Conservation (phyloP, 2,888 invertebrate species). For the Meganola albula region DNA sequence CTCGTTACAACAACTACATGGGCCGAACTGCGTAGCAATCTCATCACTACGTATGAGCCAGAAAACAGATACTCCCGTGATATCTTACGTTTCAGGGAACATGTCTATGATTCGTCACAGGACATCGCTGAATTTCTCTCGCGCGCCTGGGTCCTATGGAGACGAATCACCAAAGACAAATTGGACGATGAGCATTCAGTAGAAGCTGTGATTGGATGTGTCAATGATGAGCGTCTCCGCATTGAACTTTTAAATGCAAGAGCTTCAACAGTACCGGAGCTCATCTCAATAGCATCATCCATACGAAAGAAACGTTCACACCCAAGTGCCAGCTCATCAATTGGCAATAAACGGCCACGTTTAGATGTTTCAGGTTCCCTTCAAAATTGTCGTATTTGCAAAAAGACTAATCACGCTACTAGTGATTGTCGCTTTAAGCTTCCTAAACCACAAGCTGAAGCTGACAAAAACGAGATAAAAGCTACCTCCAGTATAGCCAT, state of each 20-base stretch:
- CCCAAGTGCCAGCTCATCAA: conserved; percentile 1
- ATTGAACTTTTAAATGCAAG: conserved; percentile 27
- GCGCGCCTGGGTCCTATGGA: conserved; percentile 30
- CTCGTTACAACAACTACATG: conserved; percentile 26
- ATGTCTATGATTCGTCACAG: conserved; percentile 23
- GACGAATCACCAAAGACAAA: conserved; percentile 27
- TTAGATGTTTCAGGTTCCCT: conserved; percentile 3
- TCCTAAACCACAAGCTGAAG: conserved; percentile 4
- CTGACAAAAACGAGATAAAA: conserved; percentile 6
- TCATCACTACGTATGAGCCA: conserved; percentile 26
- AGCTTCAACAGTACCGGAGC: conserved; percentile 23
- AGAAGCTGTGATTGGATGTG: conserved; percentile 29
- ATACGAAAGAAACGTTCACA: conserved; percentile 16
- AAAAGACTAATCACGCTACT: conserved; percentile 14
- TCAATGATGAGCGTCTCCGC: conserved; percentile 26
- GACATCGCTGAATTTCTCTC: conserved; percentile 31
- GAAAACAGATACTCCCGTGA: conserved; percentile 33
- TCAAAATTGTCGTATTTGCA: conserved; percentile 16
- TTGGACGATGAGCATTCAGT: conserved; percentile 22
- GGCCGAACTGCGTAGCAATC: conserved; percentile 17
- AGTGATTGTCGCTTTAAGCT: conserved; percentile 12
- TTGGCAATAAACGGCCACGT: conserved; percentile 11
- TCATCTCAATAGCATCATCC: conserved; percentile 27
- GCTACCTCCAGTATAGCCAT: conserved; percentile 8
- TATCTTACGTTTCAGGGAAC: conserved; percentile 25